Conservation (phyloP, 1,140 invertebrate genomes). For the Tribolium madens region DNA sequence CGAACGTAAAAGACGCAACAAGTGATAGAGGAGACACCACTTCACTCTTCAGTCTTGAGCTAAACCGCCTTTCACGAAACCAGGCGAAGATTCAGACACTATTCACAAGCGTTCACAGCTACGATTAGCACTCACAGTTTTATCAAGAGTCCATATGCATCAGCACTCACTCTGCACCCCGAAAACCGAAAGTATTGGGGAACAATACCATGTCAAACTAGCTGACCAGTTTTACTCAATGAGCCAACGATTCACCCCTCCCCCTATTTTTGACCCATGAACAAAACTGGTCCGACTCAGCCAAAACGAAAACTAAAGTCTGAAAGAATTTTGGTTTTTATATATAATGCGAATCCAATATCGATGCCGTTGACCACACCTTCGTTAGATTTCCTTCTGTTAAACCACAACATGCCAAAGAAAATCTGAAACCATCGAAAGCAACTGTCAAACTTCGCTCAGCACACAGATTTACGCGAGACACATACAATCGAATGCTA, state of each 20-base stretch:
- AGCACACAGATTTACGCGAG: background rate
- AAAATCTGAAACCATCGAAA: slow-evolving; percentile 56
- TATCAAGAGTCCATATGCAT: slow-evolving; percentile 52
- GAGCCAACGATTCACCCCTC: slow-evolving; percentile 11
- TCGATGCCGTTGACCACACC: slow-evolving; percentile 61
- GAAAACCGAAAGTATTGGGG: slow-evolving; percentile 53
- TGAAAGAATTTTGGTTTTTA: slow-evolving; percentile 51
- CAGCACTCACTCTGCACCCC: slow-evolving; percentile 54
- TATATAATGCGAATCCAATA: slow-evolving; percentile 57
- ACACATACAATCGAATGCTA: background rate
- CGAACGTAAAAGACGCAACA: slow-evolving; percentile 43
- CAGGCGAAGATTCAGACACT: slow-evolving; percentile 48
- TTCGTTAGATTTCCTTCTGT: slow-evolving; percentile 54
- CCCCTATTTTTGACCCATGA: background rate
- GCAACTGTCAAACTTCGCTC: slow-evolving; percentile 25
- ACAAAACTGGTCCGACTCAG: slow-evolving; percentile 32
- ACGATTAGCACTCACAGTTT: slow-evolving; percentile 53
- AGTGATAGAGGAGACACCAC: slow-evolving; percentile 48
- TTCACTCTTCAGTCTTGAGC: slow-evolving; percentile 57
- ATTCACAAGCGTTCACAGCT: slow-evolving; percentile 56
- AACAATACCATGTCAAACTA: slow-evolving; percentile 56
- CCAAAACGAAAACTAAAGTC: slow-evolving; percentile 43
- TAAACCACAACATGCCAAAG: slow-evolving; percentile 55
- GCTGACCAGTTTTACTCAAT: slow-evolving; percentile 41
- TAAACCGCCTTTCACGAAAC: slow-evolving; percentile 55